Percentiles rank a stretch among this genome's conserved stretches.
Evolutionary conservation across 1,140 invertebrate genomes (phyloP).

Genomic region (Trichonephila inaurata): DNA sequence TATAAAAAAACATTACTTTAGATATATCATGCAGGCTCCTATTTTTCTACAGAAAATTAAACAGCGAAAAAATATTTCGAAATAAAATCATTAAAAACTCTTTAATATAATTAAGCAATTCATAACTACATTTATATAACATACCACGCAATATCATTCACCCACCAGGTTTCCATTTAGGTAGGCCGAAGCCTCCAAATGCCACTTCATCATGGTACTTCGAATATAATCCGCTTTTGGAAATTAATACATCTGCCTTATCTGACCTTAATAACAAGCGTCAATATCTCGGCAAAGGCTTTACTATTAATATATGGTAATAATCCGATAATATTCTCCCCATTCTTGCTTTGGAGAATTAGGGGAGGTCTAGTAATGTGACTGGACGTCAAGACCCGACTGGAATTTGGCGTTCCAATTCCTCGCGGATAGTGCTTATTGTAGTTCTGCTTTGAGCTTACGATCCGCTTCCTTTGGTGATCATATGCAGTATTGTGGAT

Average conservation of each 20-base stretch:
- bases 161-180: neutral
- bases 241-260: conserved; percentile 54
- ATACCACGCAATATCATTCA: neutral
- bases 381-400: neutral
- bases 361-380: conserved; percentile 3
- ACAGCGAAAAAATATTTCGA: no score
- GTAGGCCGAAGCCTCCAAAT: neutral
- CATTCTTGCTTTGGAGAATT: conserved; percentile 41
- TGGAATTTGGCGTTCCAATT: conserved; percentile 3
- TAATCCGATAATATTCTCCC: conserved; percentile 67
- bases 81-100: no score
- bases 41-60: no score
- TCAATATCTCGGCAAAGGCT: conserved; percentile 46
- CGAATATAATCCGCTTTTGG: conserved; percentile 1
- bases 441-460: neutral
- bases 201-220: neutral
- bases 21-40: no score
- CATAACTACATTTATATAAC: no score
- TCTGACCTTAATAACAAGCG: conserved; percentile 56
- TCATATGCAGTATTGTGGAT: neutral
- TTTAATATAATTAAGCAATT: no score
- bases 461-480: neutral
- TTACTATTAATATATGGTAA: conserved; percentile 64
- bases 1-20: no score
- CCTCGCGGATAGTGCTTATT: neutral